Conservation (phyloP, 2,888 invertebrate genomes). For the Drosophila ezoana region DNA sequence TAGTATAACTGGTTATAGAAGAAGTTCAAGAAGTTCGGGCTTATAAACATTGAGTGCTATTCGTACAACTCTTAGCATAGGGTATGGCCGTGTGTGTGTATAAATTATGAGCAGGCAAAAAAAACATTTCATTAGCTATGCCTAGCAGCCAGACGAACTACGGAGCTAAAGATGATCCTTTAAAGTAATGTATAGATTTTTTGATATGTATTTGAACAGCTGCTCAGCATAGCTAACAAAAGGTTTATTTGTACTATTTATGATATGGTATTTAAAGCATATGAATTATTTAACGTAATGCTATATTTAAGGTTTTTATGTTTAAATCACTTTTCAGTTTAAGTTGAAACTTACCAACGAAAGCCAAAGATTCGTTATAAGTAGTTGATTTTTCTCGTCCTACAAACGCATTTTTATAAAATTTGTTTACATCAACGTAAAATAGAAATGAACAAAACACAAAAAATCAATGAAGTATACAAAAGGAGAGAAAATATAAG, state of each 20-base stretch:
- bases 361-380: constrained; percentile 97
- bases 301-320: constrained; percentile 57
- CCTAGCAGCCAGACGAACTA: constrained; percentile 37
- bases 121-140: constrained; percentile 46
- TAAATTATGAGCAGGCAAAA: constrained; percentile 67
- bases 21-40: constrained; percentile 5
- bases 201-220: constrained; percentile 7
- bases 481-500: constrained; percentile 45
- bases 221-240: constrained; percentile 38
- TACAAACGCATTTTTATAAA: constrained; percentile 86
- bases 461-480: constrained; percentile 40
- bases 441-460: constrained; percentile 20
- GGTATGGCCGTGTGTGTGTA: constrained; percentile 63
- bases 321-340: constrained; percentile 78
- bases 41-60: constrained; percentile 26
- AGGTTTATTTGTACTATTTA: constrained; percentile 51
- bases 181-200: constrained; percentile 2
- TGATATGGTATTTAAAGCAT: constrained; percentile 62
- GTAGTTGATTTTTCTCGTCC: constrained; percentile 98
- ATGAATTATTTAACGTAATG: constrained; percentile 65
- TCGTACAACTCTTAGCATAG: constrained; percentile 52
- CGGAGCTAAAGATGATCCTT: constrained; percentile 26
- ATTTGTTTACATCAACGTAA: constrained; percentile 56
- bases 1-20: not conserved
- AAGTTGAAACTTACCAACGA: constrained; percentile 93